phyloP scores from a whole-genome alignment of 2,888 invertebrate genomes.

The Pristionchus arcanus region DNA sequence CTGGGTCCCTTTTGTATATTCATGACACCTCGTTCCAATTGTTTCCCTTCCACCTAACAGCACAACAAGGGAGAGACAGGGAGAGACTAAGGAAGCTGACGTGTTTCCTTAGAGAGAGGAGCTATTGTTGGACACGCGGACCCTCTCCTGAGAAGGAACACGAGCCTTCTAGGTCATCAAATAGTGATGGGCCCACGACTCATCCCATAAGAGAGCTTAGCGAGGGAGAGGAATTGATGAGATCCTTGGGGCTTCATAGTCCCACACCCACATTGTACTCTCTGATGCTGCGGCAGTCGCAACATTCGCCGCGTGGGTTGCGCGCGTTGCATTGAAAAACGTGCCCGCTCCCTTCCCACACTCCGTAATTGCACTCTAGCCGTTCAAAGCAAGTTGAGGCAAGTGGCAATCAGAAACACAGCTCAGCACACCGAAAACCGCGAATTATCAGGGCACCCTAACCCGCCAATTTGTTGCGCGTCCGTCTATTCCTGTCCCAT shows the following conservation, averaged over 20 bases:
- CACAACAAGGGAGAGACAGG: background rate
- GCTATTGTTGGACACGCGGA: slow-evolving; percentile 30
- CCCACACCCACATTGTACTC: slow-evolving; percentile 7
- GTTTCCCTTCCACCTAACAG: background rate
- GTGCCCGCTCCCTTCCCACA: background rate
- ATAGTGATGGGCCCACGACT: background rate
- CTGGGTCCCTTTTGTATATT: background rate
- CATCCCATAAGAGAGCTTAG: background rate
- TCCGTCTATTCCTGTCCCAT: background rate
- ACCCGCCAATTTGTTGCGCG: background rate
- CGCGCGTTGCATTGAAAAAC: background rate
- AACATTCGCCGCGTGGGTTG: background rate
- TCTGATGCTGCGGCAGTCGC: background rate
- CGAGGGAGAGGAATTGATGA: background rate
- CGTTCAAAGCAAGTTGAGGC: background rate
- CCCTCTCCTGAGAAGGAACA: no score
- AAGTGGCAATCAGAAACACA: background rate
- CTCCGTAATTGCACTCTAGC: slow-evolving; percentile 20
- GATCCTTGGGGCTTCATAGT: background rate
- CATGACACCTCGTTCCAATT: background rate
- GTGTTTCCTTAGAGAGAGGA: background rate
- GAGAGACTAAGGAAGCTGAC: slow-evolving; percentile 14
- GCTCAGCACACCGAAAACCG: background rate
- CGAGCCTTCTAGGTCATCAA: background rate
- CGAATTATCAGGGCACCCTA: background rate